These are phyloP conservation scores for Mastacembelus armatus DNA, from an alignment of 2,797 vertebrate genomes.

Conservation along the genomic window DNA sequence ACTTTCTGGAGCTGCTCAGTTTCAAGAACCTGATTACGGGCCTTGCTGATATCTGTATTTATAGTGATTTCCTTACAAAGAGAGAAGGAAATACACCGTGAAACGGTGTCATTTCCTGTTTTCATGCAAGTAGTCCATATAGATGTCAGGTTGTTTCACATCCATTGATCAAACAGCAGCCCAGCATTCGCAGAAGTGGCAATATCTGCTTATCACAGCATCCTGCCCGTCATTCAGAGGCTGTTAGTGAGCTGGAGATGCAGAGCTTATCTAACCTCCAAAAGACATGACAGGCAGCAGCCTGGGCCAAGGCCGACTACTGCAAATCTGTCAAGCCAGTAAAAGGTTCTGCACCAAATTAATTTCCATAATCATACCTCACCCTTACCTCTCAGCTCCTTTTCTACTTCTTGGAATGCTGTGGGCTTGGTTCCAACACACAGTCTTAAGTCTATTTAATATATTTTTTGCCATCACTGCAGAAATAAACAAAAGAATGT, in stretches of 20 bases:
- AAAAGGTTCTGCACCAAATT: constrained; percentile 57
- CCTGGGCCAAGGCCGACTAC: constrained; percentile 36
- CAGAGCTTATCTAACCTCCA: constrained; percentile 63
- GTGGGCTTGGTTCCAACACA: background rate
- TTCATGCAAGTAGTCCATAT: constrained; percentile 21
- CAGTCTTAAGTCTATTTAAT: constrained; percentile 29
- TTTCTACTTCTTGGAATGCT: constrained; percentile 2
- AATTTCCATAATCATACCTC: constrained; percentile 34
- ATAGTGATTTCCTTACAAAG: constrained; percentile 26
- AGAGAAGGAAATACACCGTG: constrained; percentile 26
- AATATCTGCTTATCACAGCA: constrained; percentile 66
- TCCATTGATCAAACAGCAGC: constrained; percentile 57
- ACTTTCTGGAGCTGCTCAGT: constrained; percentile 36
- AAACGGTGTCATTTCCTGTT: constrained; percentile 15
- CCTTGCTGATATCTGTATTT: constrained; percentile 50
- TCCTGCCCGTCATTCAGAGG: constrained; percentile 53
- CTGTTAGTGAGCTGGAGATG: constrained; percentile 58
- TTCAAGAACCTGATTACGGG: constrained; percentile 41
- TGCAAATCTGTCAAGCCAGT: constrained; percentile 53
- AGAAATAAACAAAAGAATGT: background rate
- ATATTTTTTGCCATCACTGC: constrained; percentile 6
- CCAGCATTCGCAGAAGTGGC: constrained; percentile 48
- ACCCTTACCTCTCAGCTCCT: constrained; percentile 24
- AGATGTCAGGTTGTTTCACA: constrained; percentile 33
- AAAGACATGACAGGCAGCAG: constrained; percentile 59